Conservation (phyloP, 37 sponge, comb jelly and placozoan species). For the Theonella swinhoei region DNA sequence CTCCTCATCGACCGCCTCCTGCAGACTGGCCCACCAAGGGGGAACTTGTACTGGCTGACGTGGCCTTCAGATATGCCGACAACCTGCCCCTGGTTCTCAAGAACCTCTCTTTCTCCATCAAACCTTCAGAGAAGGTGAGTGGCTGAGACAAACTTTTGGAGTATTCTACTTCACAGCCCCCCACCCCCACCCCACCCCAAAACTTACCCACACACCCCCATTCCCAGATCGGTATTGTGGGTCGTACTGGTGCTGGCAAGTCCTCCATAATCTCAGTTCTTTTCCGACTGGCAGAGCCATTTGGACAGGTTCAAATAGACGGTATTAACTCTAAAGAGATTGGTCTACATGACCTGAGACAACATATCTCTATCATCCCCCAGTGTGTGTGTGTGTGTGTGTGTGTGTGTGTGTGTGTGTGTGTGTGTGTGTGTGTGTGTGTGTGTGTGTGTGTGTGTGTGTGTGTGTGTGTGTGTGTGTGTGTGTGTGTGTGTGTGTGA, state of each 20-base stretch:
- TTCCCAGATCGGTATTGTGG: slow-evolving; percentile 86
- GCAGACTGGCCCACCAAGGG: slow-evolving; percentile 73
- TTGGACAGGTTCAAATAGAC: slow-evolving; percentile 79
- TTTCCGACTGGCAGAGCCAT: slow-evolving; percentile 88
- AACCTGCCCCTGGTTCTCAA: slow-evolving; percentile 65
- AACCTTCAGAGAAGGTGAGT: slow-evolving; percentile 71
- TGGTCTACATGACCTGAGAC: slow-evolving; percentile 81
- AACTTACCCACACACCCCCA: too few species aligned
- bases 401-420: background rate
- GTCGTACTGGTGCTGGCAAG: slow-evolving; percentile 95
- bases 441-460: slow-evolving; percentile 33
- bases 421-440: too few species aligned
- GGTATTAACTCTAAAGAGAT: slow-evolving; percentile 69
- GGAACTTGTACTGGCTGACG: slow-evolving; percentile 31
- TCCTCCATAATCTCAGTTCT: slow-evolving; percentile 83
- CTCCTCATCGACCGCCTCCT: slow-evolving; percentile 40
- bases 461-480: slow-evolving; percentile 31
- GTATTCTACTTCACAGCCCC: background rate
- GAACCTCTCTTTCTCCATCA: slow-evolving; percentile 44
- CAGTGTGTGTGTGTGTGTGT: too few species aligned
- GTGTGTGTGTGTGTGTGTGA: slow-evolving; percentile 6
- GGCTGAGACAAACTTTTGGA: background rate
- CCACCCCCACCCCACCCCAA: too few species aligned
- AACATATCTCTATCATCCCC: slow-evolving; percentile 88
- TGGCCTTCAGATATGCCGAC: slow-evolving; percentile 43